phyloP scores from a whole-genome alignment of 1,140 invertebrate species.

The Littorina saxatilis region DNA sequence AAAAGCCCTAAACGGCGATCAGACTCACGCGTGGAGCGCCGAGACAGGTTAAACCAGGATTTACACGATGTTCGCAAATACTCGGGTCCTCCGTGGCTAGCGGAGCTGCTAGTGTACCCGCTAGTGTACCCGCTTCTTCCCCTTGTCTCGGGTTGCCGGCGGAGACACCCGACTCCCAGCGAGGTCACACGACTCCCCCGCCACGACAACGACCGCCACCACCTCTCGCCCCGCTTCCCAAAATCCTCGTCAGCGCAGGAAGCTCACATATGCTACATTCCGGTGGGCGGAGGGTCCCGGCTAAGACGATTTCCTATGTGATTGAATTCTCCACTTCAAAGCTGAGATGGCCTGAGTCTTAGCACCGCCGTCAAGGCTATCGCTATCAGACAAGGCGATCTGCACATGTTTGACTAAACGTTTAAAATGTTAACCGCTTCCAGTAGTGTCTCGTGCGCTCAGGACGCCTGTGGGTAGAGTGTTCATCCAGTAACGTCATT shows the following conservation, averaged over 20 bases:
- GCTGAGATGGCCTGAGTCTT: not conserved
- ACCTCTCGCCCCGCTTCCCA: not conserved
- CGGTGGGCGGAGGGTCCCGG: not conserved
- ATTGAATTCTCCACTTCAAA: constrained; percentile 15
- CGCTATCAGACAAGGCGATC: not conserved
- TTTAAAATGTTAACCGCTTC: not conserved
- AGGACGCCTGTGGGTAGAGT: too few relatives aligned
- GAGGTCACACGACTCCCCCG: not conserved
- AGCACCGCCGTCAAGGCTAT: not conserved
- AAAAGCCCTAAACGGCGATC: constrained; percentile 35
- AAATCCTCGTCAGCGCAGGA: not conserved
- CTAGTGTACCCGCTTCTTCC: not conserved
- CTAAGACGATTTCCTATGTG: not conserved
- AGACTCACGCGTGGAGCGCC: constrained; percentile 35
- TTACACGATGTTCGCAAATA: constrained; percentile 36
- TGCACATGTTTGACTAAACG: not conserved
- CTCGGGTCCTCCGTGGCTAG: not conserved
- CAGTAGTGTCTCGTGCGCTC: too few relatives aligned
- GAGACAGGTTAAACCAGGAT: constrained; percentile 31
- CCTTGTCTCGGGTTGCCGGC: not conserved
- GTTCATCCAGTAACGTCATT: too few relatives aligned
- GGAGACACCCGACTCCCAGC: not conserved
- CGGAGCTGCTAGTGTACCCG: not conserved
- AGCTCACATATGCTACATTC: not conserved
- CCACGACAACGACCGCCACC: too few relatives aligned